These are phyloP conservation scores for Triplophysa bombifrons DNA, from an alignment of 2,797 vertebrate genomes.

Conservation along the genomic window DNA sequence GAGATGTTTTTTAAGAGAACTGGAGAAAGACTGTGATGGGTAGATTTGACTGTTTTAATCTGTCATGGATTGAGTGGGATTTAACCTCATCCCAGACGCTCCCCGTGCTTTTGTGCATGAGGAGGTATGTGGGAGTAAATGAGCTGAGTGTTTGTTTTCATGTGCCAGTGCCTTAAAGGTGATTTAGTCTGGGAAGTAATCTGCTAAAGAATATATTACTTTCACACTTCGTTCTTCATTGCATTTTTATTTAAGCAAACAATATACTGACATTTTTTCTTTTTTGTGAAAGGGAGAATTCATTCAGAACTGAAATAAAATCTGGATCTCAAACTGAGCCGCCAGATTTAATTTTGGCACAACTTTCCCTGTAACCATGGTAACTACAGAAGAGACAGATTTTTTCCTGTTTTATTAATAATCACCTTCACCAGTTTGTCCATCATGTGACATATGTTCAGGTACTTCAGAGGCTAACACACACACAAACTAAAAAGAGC, in stretches of 20 bases:
- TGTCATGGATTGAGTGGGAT: conserved; percentile 40
- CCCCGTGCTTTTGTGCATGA: background rate
- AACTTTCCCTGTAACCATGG: conserved; percentile 41
- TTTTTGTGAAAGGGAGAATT: background rate
- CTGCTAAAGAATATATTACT: background rate
- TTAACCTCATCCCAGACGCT: conserved; percentile 38
- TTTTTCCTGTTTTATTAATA: conserved; percentile 28
- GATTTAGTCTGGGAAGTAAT: conserved; percentile 9
- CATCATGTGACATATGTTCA: conserved; percentile 10
- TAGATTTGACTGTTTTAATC: conserved; percentile 49
- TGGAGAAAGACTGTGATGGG: conserved; percentile 17
- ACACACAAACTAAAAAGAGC: conserved; percentile 16
- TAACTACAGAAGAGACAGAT: conserved; percentile 23
- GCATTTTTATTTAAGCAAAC: conserved; percentile 9
- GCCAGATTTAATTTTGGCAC: conserved; percentile 18
- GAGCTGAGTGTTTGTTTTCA: conserved; percentile 39
- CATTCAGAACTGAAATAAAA: background rate
- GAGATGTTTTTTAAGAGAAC: conserved; percentile 31
- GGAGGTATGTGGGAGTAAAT: conserved; percentile 12
- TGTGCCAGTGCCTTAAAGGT: conserved; percentile 23
- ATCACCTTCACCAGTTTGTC: conserved; percentile 26
- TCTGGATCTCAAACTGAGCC: background rate
- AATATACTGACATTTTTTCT: background rate
- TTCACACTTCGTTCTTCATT: background rate
- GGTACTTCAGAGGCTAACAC: conserved; percentile 18